phyloP scores from a whole-genome alignment of 2,113 vertebrate genomes.

The Argyrosomus japonicus region DNA sequence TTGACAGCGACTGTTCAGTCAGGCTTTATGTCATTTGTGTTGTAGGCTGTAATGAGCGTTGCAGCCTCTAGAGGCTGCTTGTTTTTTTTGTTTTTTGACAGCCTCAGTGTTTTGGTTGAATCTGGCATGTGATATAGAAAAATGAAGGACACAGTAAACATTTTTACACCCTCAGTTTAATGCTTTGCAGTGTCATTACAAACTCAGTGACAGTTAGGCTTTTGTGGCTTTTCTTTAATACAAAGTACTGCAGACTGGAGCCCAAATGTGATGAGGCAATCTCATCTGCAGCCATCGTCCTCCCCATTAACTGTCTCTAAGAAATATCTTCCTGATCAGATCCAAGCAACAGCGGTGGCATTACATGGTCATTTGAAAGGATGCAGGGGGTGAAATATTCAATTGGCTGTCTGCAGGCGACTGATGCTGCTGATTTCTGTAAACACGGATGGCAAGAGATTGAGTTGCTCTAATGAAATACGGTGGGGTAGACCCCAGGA shows the following conservation, averaged over 20 bases:
- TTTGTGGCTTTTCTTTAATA: constrained; percentile 30
- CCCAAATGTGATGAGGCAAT: constrained; percentile 53
- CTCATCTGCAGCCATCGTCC: constrained; percentile 48
- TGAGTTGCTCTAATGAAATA: constrained; percentile 60
- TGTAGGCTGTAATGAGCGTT: background rate
- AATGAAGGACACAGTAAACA: constrained; percentile 4
- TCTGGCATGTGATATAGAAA: background rate
- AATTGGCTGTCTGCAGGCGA: constrained; percentile 64
- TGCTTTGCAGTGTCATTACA: constrained; percentile 12
- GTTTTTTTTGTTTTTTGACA: background rate
- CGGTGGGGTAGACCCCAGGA: constrained; percentile 50
- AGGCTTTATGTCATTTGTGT: background rate
- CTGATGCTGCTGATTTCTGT: constrained; percentile 65
- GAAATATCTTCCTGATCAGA: constrained; percentile 68
- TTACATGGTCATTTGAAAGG: constrained; percentile 65
- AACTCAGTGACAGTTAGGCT: constrained; percentile 1
- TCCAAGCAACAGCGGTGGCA: constrained; percentile 43
- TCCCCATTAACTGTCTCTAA: constrained; percentile 59
- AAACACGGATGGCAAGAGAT: constrained; percentile 63
- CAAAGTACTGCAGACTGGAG: constrained; percentile 28
- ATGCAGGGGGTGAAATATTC: constrained; percentile 62
- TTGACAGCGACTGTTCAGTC: background rate
- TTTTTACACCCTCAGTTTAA: background rate
- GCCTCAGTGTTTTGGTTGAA: background rate
- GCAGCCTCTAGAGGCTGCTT: background rate